Evolutionary conservation across 2,797 vertebrate species (phyloP).

Genomic region (Cirrhinus mrigala): DNA sequence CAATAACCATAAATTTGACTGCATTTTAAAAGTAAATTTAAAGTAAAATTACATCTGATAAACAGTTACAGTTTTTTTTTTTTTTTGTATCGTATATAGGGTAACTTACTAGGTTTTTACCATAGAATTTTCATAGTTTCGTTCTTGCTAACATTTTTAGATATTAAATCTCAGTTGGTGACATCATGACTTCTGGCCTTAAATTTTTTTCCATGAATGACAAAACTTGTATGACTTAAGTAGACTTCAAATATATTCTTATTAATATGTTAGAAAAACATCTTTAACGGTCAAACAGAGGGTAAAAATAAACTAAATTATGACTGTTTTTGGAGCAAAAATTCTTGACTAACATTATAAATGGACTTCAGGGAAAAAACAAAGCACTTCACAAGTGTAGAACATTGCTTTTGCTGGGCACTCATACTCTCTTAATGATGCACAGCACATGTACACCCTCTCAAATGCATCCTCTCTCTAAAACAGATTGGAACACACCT

Average conservation of each 20-base stretch:
- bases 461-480: slow-evolving; percentile 16
- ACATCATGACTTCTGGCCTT: not conserved
- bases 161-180: not conserved
- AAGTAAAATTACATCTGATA: too few species aligned
- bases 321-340: not conserved
- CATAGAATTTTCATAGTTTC: not conserved
- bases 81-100: not conserved
- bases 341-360: not conserved
- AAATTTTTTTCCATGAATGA: not conserved
- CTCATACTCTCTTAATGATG: not conserved
- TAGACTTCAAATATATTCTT: too few species aligned
- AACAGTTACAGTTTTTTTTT: too few species aligned
- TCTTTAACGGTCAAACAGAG: not conserved
- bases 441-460: not conserved
- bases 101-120: not conserved
- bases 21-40: too few species aligned
- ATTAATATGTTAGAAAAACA: not conserved
- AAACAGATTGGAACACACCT: slow-evolving; percentile 56
- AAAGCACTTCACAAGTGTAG: not conserved
- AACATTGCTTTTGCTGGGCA: not conserved
- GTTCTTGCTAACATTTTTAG: not conserved
- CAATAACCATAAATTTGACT: too few species aligned
- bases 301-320: not conserved
- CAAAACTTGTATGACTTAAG: not conserved
- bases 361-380: not conserved